These are phyloP conservation scores for Lamellibrachia satsuma DNA, from an alignment of 2,888 invertebrate genomes.

Conservation along the genomic window DNA sequence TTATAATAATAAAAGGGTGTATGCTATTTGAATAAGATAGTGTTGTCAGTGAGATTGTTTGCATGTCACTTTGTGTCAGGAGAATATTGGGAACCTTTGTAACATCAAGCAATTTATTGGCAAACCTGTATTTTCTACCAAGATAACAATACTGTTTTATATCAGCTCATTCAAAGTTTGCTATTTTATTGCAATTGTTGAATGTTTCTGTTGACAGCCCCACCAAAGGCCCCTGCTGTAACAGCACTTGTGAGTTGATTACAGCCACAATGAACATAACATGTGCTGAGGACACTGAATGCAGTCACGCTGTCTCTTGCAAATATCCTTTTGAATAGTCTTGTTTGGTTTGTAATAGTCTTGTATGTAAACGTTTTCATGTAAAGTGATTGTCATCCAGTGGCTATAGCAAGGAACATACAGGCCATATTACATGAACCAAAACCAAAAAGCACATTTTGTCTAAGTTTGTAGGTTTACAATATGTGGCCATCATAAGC, in stretches of 20 bases:
- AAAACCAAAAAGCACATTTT: too few species aligned
- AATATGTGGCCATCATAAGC: too few species aligned
- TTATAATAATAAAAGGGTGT: background rate
- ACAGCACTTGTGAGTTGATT: constrained; percentile 64
- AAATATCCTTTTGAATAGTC: constrained; percentile 68
- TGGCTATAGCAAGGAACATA: too few species aligned
- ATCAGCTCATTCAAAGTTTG: background rate
- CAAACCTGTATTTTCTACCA: background rate
- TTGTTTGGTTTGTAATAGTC: too few species aligned
- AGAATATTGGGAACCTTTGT: too few species aligned
- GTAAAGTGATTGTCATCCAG: too few species aligned
- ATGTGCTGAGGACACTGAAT: constrained; percentile 93
- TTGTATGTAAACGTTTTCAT: too few species aligned
- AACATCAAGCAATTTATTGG: too few species aligned
- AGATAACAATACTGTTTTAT: background rate
- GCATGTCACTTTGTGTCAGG: background rate
- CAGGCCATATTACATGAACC: too few species aligned
- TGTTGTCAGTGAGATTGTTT: background rate
- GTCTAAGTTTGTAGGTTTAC: too few species aligned
- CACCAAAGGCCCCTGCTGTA: constrained; percentile 97
- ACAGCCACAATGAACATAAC: constrained; percentile 70
- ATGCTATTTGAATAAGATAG: background rate
- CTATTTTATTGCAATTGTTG: background rate
- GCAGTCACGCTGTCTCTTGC: constrained; percentile 72
- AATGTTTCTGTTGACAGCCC: constrained; percentile 73